Evolutionary conservation across 2,888 invertebrate genomes (phyloP), one percentile per base, ranked within the genome.

Genomic region (Meteorus cinctellus): DNA sequence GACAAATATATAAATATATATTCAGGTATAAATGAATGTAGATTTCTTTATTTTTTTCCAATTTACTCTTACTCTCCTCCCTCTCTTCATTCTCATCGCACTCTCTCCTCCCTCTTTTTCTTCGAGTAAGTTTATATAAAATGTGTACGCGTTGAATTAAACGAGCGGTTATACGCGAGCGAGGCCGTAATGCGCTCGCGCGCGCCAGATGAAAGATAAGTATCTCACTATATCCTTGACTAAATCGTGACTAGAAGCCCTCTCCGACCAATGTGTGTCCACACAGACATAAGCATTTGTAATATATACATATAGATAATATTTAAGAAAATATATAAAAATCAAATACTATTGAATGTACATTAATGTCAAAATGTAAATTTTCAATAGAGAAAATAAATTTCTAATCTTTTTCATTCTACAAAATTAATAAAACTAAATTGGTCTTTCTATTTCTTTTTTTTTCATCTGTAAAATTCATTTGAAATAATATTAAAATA

Each of bases 221-320:
- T 45, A 75, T 78, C 84, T 83, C 77, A 67, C 68, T 79, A 85
- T 88, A 87, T 88, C 87, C 88, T 88, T 88, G 88, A 86, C 87
- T 87, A 87, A 88, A 88, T 88, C 89, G 88, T 88, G 89, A 88
- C 88, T 88, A 87, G 87, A 85, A 86, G 86, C 83, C 81, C 83
- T 80, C 73, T 74, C 79, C 79, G 79, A 62, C 51, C 60, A 60
- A 76, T 66, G 62, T 60, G 63, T 75, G 75, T 71, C 71, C 75
- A 65, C 65, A 48, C 67, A 55, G 31, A 27, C 36, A 31, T 36
- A 55, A 82, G 83, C 83, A 83, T 83, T 85, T 1, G 12, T 34
- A 41, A 55, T 55, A 10, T 55, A 55, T 19, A 19, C 8, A 19
- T 24, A 55, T 19, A 55, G 0, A 55, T n/a, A 55, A 16, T 16